Conservation (phyloP, 1,140 invertebrate genomes). For the Drosophila murphyi region DNA sequence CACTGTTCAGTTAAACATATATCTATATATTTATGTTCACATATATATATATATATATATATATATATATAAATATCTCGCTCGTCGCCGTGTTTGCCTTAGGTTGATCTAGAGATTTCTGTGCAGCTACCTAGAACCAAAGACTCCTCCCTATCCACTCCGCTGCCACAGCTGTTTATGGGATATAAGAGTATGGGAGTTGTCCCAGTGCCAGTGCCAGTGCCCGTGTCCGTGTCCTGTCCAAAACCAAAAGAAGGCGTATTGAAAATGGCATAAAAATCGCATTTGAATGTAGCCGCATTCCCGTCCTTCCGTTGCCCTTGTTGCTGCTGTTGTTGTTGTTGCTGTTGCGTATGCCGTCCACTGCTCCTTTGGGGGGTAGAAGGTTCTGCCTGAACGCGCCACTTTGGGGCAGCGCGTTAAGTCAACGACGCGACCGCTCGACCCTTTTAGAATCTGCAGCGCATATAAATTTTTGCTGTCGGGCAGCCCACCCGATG, state of each 20-base stretch:
- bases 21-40: background rate
- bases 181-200: conserved; percentile 6
- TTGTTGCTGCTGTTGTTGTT: conserved; percentile 24
- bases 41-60: conserved; percentile 20
- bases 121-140: conserved; percentile 48
- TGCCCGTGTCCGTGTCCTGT: background rate
- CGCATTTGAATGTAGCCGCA: conserved; percentile 80
- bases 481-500: conserved; percentile 51
- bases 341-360: conserved; percentile 38
- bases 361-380: conserved; percentile 46
- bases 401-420: conserved; percentile 58
- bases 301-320: conserved; percentile 29
- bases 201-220: conserved; percentile 7
- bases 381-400: conserved; percentile 43
- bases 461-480: conserved; percentile 76
- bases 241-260: conserved; percentile 43
- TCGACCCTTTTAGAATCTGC: conserved; percentile 80
- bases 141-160: conserved; percentile 5
- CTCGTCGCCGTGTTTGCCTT: conserved; percentile 41
- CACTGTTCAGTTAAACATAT: background rate
- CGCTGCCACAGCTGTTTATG: conserved; percentile 26
- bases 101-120: conserved; percentile 70
- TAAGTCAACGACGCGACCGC: conserved; percentile 66
- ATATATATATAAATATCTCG: conserved; percentile 31
- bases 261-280: conserved; percentile 83